Evolutionary conservation across 2,113 vertebrate genomes (phyloP), one percentile per base, ranked within the genome.

Genomic region (Malurus elegans): DNA sequence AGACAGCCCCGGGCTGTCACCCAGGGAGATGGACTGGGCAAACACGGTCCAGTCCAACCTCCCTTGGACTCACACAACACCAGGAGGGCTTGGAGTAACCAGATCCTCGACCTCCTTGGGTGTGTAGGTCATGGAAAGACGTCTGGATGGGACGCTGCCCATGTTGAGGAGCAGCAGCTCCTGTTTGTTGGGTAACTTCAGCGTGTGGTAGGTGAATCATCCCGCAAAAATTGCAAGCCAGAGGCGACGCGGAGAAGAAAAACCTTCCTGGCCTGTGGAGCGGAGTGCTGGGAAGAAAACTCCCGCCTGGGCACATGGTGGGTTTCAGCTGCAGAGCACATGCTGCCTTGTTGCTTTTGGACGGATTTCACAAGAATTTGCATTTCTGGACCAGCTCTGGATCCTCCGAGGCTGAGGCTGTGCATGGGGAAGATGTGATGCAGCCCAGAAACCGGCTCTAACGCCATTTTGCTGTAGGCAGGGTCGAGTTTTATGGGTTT

Each of bases 201-300:
- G 70, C 21, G 86, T 91, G 95, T 48, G 96, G 95, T 95, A 94
- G 90, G 90, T 96, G 95, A 96, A 96, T 97, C 96, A 97, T 92
- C 92, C 73, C 56, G 50, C 79, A 96, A 88, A 95, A 92, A 95
- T 92, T 80, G 85, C 79, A 32, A 90, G 82, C 93, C 93, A 96
- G 93, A 91, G 90, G 88, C 64, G 1, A 88, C 2, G 2, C 0
- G 1, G 88, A 88, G 75, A 86, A 96, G 81, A 83, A 95, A 83
- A 95, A 48, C 56, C 91, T 94, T 90, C 71, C 74, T 32, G 38
- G 88, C 44, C 88, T 88, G 53, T 50, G 7, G 83, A 65, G 50
- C 9, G 56, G 48, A 87, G 31, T 12, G 40, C 61, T 95, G 79
- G 80, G 62, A 64, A 73, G 47, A 66, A 38, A 51, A 75, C 64